Evolutionary conservation across 2,113 vertebrate genomes (phyloP).

Genomic region (Lasiurus cinereus): DNA sequence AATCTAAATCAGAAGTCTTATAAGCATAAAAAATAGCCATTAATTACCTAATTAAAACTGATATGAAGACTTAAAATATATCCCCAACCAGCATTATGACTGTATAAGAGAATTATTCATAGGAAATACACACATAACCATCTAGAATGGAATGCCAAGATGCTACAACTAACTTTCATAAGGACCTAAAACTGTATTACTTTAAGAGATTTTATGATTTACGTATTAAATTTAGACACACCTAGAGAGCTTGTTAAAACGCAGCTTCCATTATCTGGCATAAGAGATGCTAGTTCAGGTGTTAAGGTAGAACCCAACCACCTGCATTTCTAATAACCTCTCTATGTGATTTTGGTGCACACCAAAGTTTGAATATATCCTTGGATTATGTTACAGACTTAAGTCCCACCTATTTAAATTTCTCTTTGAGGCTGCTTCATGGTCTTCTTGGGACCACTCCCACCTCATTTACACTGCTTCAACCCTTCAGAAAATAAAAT

Average conservation of each 20-base stretch:
- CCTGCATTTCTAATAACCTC: not conserved
- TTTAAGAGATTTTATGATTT: not conserved
- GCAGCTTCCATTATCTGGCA: not conserved
- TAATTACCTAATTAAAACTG: slow-evolving; percentile 9
- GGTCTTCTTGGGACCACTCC: not conserved
- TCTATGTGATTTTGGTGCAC: not conserved
- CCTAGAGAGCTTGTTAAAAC: not conserved
- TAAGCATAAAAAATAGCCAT: not conserved
- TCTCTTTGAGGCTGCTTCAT: not conserved
- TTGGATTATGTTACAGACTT: not conserved
- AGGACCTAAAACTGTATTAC: not conserved
- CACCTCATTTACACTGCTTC: not conserved
- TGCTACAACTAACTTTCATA: not conserved
- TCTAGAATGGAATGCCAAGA: slow-evolving; percentile 21
- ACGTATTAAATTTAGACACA: slow-evolving; percentile 16
- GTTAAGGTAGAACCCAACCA: not conserved
- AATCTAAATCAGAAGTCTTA: not conserved
- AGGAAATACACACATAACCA: not conserved
- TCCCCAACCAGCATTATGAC: not conserved
- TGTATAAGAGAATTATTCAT: not conserved
- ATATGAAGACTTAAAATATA: not conserved
- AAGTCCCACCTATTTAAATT: not conserved
- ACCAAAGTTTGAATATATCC: not conserved
- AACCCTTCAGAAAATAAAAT: slow-evolving; percentile 1
- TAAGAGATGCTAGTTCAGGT: not conserved